Conservation (phyloP, 2,888 invertebrate species). For the Polia nebulosa region DNA sequence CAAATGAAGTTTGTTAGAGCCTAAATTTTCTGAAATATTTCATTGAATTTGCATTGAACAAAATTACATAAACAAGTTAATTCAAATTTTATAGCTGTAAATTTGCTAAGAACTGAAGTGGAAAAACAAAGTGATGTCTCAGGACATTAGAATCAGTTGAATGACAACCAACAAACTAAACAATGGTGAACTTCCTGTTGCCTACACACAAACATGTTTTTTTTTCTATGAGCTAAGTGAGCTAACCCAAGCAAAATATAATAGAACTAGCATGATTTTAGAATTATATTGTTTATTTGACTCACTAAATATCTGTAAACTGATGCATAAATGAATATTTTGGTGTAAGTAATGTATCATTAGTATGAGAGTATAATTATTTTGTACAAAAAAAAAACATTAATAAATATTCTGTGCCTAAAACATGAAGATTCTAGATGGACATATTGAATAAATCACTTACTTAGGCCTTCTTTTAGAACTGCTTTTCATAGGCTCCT, state of each 20-base stretch:
- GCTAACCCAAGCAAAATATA: not conserved
- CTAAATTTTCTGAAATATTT: too few species aligned
- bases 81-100: too few species aligned
- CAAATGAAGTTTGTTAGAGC: not conserved
- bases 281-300: not conserved
- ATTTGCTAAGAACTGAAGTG: not conserved
- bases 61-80: too few species aligned
- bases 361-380: not conserved
- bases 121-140: not conserved
- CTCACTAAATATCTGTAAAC: not conserved
- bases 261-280: not conserved
- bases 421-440: not conserved
- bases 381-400: not conserved
- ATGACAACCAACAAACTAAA: conserved; percentile 34
- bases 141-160: conserved; percentile 33
- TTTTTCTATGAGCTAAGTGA: not conserved
- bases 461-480: conserved; percentile 91
- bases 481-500: conserved; percentile 89
- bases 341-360: too few species aligned
- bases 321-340: too few species aligned
- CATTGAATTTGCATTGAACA: too few species aligned
- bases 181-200: conserved; percentile 33
- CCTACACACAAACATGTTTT: conserved; percentile 30
- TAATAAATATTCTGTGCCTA: not conserved
- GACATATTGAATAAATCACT: conserved; percentile 60